Percentiles rank a stretch among this genome's conserved stretches.
Conservation (phyloP, 2,888 invertebrate species). For the Chalcosyrphus nemorum region DNA sequence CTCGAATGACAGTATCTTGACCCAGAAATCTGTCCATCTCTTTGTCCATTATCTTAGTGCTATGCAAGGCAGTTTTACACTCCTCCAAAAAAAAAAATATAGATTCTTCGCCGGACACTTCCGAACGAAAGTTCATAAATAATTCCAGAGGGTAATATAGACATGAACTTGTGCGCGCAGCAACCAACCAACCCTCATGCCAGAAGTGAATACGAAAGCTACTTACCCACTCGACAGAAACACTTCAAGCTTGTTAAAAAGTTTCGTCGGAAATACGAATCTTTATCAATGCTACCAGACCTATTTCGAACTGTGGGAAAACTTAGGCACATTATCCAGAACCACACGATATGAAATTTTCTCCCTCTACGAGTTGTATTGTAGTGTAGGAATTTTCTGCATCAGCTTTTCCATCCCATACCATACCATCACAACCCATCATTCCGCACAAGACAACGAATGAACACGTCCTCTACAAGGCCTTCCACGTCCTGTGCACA, state of each 20-base stretch:
- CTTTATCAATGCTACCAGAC: constrained; percentile 65
- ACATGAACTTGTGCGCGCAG: constrained; percentile 59
- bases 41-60: constrained; percentile 66
- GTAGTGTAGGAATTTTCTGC: constrained; percentile 52
- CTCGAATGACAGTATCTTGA: constrained; percentile 58
- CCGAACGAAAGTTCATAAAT: constrained; percentile 66
- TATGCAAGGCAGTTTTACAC: constrained; percentile 63
- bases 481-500: constrained; percentile 44
- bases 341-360: constrained; percentile 59
- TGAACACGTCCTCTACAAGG: constrained; percentile 27
- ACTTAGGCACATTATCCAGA: constrained; percentile 68
- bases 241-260: constrained; percentile 71
- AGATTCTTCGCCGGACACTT: constrained; percentile 54
- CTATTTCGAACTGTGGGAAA: constrained; percentile 63
- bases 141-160: constrained; percentile 66
- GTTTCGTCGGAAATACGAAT: constrained; percentile 70
- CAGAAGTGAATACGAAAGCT: constrained; percentile 65
- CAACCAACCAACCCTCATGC: constrained; percentile 46
- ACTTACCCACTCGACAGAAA: constrained; percentile 69
- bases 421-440: no score
- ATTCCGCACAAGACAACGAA: constrained; percentile 5
- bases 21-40: constrained; percentile 61
- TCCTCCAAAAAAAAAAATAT: constrained; percentile 8
- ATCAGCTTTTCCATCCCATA: constrained; percentile 51
- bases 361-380: constrained; percentile 22